These are phyloP conservation scores for Caenorhabditis becei DNA, from an alignment of 2,888 invertebrate species.

Conservation along the genomic window DNA sequence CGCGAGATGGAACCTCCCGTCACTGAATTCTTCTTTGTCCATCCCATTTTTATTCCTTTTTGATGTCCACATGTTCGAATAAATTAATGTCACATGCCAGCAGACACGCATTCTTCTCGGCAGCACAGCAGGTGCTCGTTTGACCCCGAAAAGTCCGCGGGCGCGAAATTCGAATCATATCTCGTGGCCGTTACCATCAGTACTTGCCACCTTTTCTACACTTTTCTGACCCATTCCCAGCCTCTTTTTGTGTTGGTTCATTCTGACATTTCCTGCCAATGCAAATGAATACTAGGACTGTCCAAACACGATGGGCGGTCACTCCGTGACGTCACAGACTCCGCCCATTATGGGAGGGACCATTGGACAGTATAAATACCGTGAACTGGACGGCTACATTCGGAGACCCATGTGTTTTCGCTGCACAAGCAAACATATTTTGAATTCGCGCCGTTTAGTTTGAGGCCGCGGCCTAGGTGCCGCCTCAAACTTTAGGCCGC, in stretches of 20 bases:
- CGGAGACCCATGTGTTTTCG: too few relatives aligned
- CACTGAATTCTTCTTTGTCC: constrained; percentile 13
- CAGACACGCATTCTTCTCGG: constrained; percentile 11
- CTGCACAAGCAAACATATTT: constrained; percentile 1
- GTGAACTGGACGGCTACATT: background rate
- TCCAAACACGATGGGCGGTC: background rate
- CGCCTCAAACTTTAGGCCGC: constrained; percentile 14
- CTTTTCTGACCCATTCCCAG: background rate
- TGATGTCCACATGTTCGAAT: constrained; percentile 20
- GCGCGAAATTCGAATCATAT: constrained; percentile 15
- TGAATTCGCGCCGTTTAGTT: constrained; percentile 21
- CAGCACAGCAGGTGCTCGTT: constrained; percentile 29
- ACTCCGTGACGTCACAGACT: constrained; percentile 20
- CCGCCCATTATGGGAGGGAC: constrained; percentile 29
- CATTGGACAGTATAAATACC: constrained; percentile 24
- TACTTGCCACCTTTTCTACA: background rate
- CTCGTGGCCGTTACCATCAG: background rate
- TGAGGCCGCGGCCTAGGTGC: constrained; percentile 23
- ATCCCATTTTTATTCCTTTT: constrained; percentile 1
- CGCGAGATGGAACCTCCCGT: constrained; percentile 54
- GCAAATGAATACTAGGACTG: too few relatives aligned
- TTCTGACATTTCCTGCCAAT: background rate
- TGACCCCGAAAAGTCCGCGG: background rate
- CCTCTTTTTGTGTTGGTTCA: background rate
- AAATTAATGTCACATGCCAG: constrained; percentile 34